These are phyloP conservation scores for Petrocephalus zakoni DNA, from an alignment of 2,113 vertebrate species.

Conservation along the genomic window DNA sequence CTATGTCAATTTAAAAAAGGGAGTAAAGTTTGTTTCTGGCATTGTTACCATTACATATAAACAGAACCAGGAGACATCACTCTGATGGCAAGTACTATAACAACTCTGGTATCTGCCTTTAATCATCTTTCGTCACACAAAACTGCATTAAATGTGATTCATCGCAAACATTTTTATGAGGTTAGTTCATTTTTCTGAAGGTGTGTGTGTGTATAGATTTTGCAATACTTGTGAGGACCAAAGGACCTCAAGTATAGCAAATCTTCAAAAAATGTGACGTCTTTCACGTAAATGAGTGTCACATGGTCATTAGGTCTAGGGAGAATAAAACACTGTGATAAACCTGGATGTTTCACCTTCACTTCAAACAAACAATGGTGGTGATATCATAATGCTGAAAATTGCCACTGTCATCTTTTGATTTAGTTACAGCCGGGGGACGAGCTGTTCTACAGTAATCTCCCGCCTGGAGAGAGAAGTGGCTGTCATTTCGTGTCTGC, in stretches of 20 bases:
- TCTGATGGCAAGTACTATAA: constrained; percentile 78
- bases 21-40: constrained; percentile 43
- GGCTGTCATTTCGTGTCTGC: background rate
- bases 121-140: constrained; percentile 27
- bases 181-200: constrained; percentile 24
- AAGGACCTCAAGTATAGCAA: too few relatives aligned
- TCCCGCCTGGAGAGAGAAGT: constrained; percentile 14
- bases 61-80: constrained; percentile 81
- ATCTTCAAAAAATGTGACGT: constrained; percentile 12
- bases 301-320: constrained; percentile 27
- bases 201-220: constrained; percentile 38
- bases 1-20: constrained; percentile 69
- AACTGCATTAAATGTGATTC: background rate
- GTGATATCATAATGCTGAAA: constrained; percentile 33
- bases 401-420: constrained; percentile 17
- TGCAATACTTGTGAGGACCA: too few relatives aligned
- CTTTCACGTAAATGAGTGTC: constrained; percentile 17
- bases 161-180: constrained; percentile 37
- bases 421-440: background rate
- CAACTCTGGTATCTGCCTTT: constrained; percentile 58
- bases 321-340: constrained; percentile 1
- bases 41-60: constrained; percentile 77
- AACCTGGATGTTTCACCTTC: background rate
- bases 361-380: constrained; percentile 15
- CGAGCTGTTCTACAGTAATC: background rate